These are phyloP conservation scores for Philopedon plagiatum DNA, from an alignment of 2,888 invertebrate species.

Conservation along the genomic window DNA sequence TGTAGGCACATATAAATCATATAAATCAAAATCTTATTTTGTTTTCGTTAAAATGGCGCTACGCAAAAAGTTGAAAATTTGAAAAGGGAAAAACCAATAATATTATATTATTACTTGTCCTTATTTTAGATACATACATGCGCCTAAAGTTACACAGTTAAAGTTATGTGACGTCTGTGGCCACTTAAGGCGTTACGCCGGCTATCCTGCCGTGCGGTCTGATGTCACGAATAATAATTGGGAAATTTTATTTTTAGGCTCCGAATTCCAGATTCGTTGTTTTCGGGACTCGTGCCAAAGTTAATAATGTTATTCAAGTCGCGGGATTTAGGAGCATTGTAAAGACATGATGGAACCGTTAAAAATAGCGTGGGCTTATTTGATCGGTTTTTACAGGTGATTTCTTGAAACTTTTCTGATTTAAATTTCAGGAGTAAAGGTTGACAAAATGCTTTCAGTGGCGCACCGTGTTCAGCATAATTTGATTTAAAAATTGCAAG, in stretches of 20 bases:
- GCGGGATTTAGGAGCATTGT: conserved; percentile 38
- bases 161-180: neutral
- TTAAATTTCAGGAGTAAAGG: too few relatives aligned
- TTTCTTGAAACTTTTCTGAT: neutral
- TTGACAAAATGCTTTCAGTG: too few relatives aligned
- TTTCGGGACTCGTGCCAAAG: conserved; percentile 45
- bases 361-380: conserved; percentile 44
- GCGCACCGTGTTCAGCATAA: too few relatives aligned
- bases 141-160: too few relatives aligned
- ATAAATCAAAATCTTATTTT: too few relatives aligned
- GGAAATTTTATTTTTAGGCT: conserved; percentile 41
- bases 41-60: too few relatives aligned
- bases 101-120: too few relatives aligned
- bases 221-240: conserved; percentile 12
- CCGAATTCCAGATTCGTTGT: conserved; percentile 40
- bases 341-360: conserved; percentile 40
- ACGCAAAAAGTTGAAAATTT: too few relatives aligned
- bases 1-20: too few relatives aligned
- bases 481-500: too few relatives aligned
- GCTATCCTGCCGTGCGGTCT: neutral
- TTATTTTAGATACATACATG: too few relatives aligned
- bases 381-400: neutral
- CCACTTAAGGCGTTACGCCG: neutral
- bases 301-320: conserved; percentile 35
- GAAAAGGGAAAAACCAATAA: too few relatives aligned